Evolutionary conservation across 2,113 vertebrate species (phyloP), one percentile per base, ranked within the genome.

Genomic region (Calyptommatus sinebrachiatus): DNA sequence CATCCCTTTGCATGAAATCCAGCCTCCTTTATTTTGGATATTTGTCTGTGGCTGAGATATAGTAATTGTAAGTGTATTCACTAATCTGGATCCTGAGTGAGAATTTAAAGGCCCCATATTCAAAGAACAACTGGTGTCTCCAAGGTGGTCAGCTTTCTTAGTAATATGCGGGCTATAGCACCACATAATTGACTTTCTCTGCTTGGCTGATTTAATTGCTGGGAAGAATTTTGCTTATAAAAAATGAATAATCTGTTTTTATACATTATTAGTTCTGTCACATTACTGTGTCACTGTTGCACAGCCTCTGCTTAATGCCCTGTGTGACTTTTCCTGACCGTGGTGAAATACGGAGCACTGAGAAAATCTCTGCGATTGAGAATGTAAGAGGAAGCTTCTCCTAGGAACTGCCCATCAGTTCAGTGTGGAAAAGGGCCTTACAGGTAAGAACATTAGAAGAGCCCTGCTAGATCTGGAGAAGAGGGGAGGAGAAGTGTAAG

Each of bases 181-280:
- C 82, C 74, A 57, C 73, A 63, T 22, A 76, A 72, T 83, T 83
- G 73, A 81, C 65, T 70, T 16, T 82, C 62, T 89, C 66, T 88
- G 86, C 78, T 90, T 84, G 78, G 1, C 21, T 88, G 80, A 72
- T 89, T 91, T 90, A 81, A 90, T 87, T 87, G 72, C 73, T 79
- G 83, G 60, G 57, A 88, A 91, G 78, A 83, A 61, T 84, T 91
- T 90, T 57, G 71, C 78, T 87, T 87, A 82, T 73, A 86, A 88
- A 86, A 88, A 92, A 90, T 0, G 14, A 84, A 41, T 24, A 76
- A 46, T 85, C 77, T 73, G 80, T 62, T 80, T 91, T 91, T 88
- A 82, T 76, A 84, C 69, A 12, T 62, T 87, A 67, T 85, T 67
- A 81, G 86, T 68, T 88, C 81, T 70, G 75, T 80, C 88, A 35